phyloP scores from a whole-genome alignment of 2,888 invertebrate genomes.

The Noctuana brunneofusca region DNA sequence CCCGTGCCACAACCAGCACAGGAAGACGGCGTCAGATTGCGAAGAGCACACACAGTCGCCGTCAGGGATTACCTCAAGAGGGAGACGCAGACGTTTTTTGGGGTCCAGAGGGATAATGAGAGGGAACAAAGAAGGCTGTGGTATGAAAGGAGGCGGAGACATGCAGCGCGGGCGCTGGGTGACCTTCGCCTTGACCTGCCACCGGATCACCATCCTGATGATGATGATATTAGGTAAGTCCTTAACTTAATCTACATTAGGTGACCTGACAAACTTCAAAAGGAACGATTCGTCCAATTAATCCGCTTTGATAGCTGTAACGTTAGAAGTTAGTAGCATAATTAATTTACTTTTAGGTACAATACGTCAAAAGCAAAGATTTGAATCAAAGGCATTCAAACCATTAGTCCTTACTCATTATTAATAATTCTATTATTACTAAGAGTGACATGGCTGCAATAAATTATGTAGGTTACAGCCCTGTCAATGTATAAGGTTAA shows the following conservation, averaged over 20 bases:
- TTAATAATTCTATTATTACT: too few species aligned
- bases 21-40: conserved; percentile 75
- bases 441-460: not conserved
- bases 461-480: not conserved
- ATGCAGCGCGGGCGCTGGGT: conserved; percentile 88
- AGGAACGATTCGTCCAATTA: not conserved
- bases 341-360: not conserved
- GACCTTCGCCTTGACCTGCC: conserved; percentile 83
- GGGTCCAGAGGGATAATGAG: conserved; percentile 90
- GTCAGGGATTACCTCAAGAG: conserved; percentile 87
- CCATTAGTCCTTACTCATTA: not conserved
- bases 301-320: not conserved
- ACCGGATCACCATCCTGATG: conserved; percentile 84
- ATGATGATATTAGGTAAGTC: conserved; percentile 79
- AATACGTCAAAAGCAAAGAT: not conserved
- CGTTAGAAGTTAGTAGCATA: not conserved
- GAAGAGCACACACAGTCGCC: conserved; percentile 70
- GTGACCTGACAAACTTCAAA: too few species aligned
- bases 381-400: not conserved
- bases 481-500: not conserved
- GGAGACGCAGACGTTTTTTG: conserved; percentile 93
- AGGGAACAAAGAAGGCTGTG: conserved; percentile 88
- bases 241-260: not conserved
- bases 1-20: conserved; percentile 67
- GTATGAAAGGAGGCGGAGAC: conserved; percentile 90